Percentiles rank a stretch among this genome's conserved stretches.
These are phyloP conservation scores for Enoplosus armatus DNA, from an alignment of 2,797 vertebrate genomes.

Conservation along the genomic window DNA sequence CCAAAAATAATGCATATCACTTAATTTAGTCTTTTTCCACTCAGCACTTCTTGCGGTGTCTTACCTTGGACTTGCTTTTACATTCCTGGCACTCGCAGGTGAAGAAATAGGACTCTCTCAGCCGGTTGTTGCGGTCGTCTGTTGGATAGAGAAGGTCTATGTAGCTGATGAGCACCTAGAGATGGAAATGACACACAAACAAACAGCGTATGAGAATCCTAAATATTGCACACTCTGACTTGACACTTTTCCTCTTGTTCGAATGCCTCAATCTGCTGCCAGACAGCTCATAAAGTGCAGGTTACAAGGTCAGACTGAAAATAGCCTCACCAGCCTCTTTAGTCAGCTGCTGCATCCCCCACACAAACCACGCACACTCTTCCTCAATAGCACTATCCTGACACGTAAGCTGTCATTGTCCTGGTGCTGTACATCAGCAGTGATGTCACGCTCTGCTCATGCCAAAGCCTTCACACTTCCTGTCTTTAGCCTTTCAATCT, in stretches of 20 bases:
- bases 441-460: background rate
- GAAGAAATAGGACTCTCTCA: conserved; percentile 94
- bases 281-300: background rate
- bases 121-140: conserved; percentile 91
- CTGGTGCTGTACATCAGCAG: background rate
- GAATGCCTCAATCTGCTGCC: background rate
- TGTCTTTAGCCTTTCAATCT: background rate
- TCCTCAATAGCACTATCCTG: background rate
- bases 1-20: background rate
- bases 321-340: conserved; percentile 23
- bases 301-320: conserved; percentile 38
- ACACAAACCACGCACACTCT: background rate
- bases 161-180: conserved; percentile 95
- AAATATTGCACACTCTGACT: background rate
- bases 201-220: conserved; percentile 8
- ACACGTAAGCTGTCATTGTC: conserved; percentile 3
- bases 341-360: conserved; percentile 26
- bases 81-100: conserved; percentile 93
- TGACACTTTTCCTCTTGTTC: background rate
- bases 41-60: background rate
- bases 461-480: background rate
- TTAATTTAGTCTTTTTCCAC: background rate
- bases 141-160: conserved; percentile 97
- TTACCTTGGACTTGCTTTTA: conserved; percentile 88
- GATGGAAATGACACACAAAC: conserved; percentile 19